Base-by-base conservation (phyloP, 2,113 vertebrate genomes). In the Gambusia holbrooki region DNA sequence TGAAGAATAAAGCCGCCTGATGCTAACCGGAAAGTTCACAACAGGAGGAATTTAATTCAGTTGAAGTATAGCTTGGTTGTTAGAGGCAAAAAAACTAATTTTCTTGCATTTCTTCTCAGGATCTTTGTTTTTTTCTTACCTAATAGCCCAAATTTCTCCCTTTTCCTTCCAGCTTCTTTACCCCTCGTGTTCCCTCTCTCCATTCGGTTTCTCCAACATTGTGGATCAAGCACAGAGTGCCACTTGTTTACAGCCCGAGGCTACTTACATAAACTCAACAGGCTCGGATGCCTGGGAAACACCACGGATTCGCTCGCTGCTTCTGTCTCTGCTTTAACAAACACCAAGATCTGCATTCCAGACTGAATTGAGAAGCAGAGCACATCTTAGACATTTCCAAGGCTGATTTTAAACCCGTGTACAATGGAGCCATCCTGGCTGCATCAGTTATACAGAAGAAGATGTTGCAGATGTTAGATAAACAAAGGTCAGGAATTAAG, bases 201-300 rank as follows among this genome's bases (percentile, higher is more conserved):
- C 27, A 68, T 80, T 45, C 4, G 30, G 83, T 86, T 82, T 79
- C 89, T 89, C 87, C 88, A 82, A 67, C 74, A 74, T 79, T 76
- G 76, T 80, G 82, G 86, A 76, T 74, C 83, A 74, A 82, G 82
- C 89, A 92, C 90, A 92, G 90, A 92, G 87, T 80, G 58, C 74
- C 86, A 77, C 91, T 93, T 93, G 92, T 93, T 92, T 91, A 93
- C 89, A 77, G 92, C 89, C 83, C 19, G 48, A 72, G 78, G 82
- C 82, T 81, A 65, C 85, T 90, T 89, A 89, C 87, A 91, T 88
- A 90, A 92, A 91, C 86, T 66, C 42, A 88, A 83, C 82, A 77
- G 86, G 86, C 90, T 85, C 13, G 63, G 88, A 87, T 85, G 91
- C 85, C 87, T 91, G 90, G 90, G 84, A 91, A 91, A 87, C 83